Base-by-base conservation (phyloP, 2,113 vertebrate species). In the Aleadryas rufinucha region DNA sequence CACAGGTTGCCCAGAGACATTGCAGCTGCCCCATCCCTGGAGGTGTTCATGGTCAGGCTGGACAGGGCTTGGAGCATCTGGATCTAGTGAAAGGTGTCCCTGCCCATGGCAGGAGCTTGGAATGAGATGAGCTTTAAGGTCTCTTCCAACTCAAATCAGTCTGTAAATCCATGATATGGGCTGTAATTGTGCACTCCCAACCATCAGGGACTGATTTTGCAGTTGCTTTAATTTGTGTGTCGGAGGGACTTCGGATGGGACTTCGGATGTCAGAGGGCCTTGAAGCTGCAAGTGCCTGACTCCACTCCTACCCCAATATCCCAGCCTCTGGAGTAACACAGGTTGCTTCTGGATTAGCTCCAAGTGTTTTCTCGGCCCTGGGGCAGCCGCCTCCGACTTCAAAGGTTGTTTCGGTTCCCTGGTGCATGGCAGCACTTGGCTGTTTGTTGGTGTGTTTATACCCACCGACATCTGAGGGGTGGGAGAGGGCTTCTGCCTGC, bases 401-500 rank as follows among this genome's bases (percentile, higher is more conserved):
- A 96, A 95, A 96, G 96, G 75, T 10, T 59, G 56, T 83, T 93
- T 94, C 7, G 2, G 69, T 71, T 94, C 87, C 72, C 89, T 21
- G 21, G 52, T 68, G 45, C 3, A 6, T 12, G 27, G 91, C 65
- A 94, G 87, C 45, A 9, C 75, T 95, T 69, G 78, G 86, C 88
- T 92, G 57, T 66, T 90, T 81, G 80, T 69, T 75, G 90, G 47
- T 44, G 69, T 95, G 89, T 97, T 96, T 94, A 93, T 85, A 87
- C 24, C 84, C 20, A 1, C 86, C 28, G 2, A 88, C 93, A 96
- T 96, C 96, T 94, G 65, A 96, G 71, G 45, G 95, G 69, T 93
- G 87, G 69, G 92, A 89, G 93, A 95, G 94, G 92, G 83, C 85
- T 93, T 13, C 84, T 96, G 87, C 89, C 91, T 97, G 90, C 85